A percentile compares a stretch with the other conserved stretches of the same genome.
These are phyloP conservation scores for Rhodophaea formosa DNA, from an alignment of 2,888 invertebrate genomes.

Conservation along the genomic window DNA sequence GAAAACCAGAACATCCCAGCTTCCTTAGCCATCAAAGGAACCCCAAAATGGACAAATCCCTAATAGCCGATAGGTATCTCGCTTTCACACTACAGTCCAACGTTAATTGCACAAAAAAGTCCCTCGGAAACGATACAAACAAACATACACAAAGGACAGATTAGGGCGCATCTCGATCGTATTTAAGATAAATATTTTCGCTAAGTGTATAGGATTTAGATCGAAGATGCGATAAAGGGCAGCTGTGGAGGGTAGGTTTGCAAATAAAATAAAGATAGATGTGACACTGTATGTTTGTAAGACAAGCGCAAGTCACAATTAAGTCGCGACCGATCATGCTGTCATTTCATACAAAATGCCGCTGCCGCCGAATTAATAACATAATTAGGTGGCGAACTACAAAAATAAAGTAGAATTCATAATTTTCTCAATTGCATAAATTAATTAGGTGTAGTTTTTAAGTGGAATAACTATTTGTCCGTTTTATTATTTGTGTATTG, in stretches of 20 bases:
- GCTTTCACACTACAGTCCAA: constrained; percentile 62
- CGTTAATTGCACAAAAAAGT: constrained; percentile 76
- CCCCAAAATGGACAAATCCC: constrained; percentile 46
- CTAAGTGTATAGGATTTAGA: constrained; percentile 76
- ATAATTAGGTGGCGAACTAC: too few species aligned
- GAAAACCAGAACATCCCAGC: constrained; percentile 5
- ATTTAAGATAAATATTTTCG: constrained; percentile 79
- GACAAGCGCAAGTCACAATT: too few species aligned
- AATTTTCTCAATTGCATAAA: too few species aligned
- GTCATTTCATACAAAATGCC: too few species aligned
- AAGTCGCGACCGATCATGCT: too few species aligned
- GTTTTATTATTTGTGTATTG: too few species aligned
- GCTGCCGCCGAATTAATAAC: too few species aligned
- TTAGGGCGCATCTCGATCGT: constrained; percentile 76
- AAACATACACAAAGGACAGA: constrained; percentile 73
- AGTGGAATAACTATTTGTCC: too few species aligned
- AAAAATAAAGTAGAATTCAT: too few species aligned
- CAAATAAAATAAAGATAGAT: neutral
- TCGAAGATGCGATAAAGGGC: constrained; percentile 62
- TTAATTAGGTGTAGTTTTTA: too few species aligned
- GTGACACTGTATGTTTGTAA: neutral
- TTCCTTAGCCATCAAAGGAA: constrained; percentile 35
- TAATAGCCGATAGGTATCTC: constrained; percentile 40
- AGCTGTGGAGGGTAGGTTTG: constrained; percentile 55
- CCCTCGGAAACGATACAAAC: constrained; percentile 62